Evolutionary conservation across 2,113 vertebrate species (phyloP), one percentile per base, ranked within the genome.

Genomic region (Nesoenas mayeri): DNA sequence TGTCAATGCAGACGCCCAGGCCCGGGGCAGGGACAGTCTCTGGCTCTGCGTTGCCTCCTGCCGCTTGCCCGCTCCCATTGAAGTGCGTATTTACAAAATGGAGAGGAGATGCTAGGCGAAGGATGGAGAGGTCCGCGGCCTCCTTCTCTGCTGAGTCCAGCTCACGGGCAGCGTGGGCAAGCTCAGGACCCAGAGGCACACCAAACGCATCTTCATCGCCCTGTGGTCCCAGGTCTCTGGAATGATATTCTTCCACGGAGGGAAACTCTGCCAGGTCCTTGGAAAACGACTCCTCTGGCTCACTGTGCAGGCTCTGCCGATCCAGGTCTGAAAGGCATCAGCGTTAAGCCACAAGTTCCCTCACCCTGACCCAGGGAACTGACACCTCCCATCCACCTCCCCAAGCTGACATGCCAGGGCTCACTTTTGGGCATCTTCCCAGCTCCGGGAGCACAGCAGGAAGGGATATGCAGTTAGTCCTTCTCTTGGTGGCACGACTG

Each of bases 81-180:
- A 99, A 99, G 98, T 99, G 99, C 0, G 99, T 99, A 98, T 99
- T 99, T 96, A 99, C 99, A 97, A 99, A 99, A 97, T 99, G 99
- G 32, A 99, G 98, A 6, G 99, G 99, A 22, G 99, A 99, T 0
- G 99, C 98, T 2, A 99, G 98, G 92, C 97, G 98, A 95, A 99
- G 98, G 96, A 99, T 97, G 71, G 99, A 98, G 78, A 98, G 98
- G 88, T 98, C 98, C 14, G 19, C 73, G 1, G 89, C 93, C 28
- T 94, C 97, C 79, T 97, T 97, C 79, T 97, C 97, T 72, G 95
- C 97, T 1, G 90, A 98, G 95, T 97, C 98, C 97, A 98, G 96
- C 95, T 91, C 89, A 79, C 21, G 88, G 75, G 96, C 93, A 80
- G 97, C 91, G 2, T 98, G 95, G 84, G 95, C 89, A 82, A 96